phyloP scores from a whole-genome alignment of 2,888 invertebrate species.

The Punctoribates punctum region DNA sequence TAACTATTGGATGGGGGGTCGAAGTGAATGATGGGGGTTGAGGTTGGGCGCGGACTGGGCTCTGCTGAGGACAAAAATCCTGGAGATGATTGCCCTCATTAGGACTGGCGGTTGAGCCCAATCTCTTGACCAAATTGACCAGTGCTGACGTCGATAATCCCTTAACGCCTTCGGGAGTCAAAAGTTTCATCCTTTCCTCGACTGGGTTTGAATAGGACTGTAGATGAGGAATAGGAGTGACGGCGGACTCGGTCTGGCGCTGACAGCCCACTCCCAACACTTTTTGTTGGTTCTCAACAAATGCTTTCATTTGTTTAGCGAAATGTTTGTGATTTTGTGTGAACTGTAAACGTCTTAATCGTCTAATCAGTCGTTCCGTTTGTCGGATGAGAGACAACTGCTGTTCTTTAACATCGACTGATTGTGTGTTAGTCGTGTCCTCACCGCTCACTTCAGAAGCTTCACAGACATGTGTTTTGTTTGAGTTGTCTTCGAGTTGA shows the following conservation, averaged over 20 bases:
- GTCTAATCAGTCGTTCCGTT: constrained; percentile 67
- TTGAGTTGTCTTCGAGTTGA: not conserved
- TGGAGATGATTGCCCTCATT: constrained; percentile 15
- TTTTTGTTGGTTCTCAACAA: constrained; percentile 68
- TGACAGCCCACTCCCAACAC: constrained; percentile 49
- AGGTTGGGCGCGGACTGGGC: not conserved
- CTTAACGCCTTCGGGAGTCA: constrained; percentile 52
- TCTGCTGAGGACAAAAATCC: not conserved
- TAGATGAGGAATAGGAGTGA: not conserved
- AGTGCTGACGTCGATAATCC: constrained; percentile 58
- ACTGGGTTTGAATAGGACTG: not conserved
- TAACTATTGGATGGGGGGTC: not conserved
- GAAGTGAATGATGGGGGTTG: constrained; percentile 19
- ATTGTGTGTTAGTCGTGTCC: constrained; percentile 56
- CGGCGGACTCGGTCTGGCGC: constrained; percentile 44
- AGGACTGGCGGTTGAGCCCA: constrained; percentile 52
- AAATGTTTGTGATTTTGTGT: constrained; percentile 70
- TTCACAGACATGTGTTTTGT: constrained; percentile 60
- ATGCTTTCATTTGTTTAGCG: constrained; percentile 71
- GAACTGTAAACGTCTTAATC: constrained; percentile 72
- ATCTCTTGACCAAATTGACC: constrained; percentile 60
- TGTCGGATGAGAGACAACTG: constrained; percentile 66
- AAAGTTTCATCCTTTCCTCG: constrained; percentile 35
- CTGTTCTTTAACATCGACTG: constrained; percentile 29
- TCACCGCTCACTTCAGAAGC: constrained; percentile 58